A percentile compares a stretch with the other conserved stretches of the same genome.
Evolutionary conservation across 2,888 invertebrate species (phyloP).

Genomic region (Cataglyphis rosenhaueri): DNA sequence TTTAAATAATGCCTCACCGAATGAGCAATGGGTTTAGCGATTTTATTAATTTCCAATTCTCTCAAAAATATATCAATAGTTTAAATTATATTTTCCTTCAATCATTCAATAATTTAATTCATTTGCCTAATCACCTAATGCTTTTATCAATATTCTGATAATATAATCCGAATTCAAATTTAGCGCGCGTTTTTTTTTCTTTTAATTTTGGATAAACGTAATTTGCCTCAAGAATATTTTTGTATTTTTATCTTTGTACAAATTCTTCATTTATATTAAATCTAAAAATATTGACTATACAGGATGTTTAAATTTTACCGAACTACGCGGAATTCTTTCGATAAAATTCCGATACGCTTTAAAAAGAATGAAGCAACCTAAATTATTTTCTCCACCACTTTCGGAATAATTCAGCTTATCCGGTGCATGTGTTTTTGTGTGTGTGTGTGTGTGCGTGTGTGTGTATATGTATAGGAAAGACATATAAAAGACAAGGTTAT

Average conservation of each 20-base stretch:
- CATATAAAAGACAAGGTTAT: slow-evolving; percentile 23
- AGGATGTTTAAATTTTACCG: background rate
- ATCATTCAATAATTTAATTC: background rate
- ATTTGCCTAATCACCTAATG: background rate
- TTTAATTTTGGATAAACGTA: background rate
- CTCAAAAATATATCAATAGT: slow-evolving; percentile 14
- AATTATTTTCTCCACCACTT: slow-evolving; percentile 17
- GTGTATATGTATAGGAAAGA: slow-evolving; percentile 21
- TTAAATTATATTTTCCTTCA: background rate
- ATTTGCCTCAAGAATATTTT: background rate
- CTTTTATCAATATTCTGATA: background rate
- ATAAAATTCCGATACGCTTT: slow-evolving; percentile 15
- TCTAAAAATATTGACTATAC: background rate
- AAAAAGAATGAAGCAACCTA: slow-evolving; percentile 19
- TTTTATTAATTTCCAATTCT: slow-evolving; percentile 11
- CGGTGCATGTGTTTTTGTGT: background rate
- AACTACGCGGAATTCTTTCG: background rate
- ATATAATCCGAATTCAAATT: background rate
- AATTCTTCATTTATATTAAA: background rate
- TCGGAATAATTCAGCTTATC: slow-evolving; percentile 39
- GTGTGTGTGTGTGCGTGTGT: background rate
- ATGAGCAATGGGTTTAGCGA: background rate
- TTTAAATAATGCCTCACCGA: slow-evolving; percentile 18
- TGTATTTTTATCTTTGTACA: background rate
- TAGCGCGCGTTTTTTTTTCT: background rate